These are phyloP conservation scores for Notarius quadriscutis DNA, from an alignment of 2,113 vertebrate genomes.

Conservation along the genomic window DNA sequence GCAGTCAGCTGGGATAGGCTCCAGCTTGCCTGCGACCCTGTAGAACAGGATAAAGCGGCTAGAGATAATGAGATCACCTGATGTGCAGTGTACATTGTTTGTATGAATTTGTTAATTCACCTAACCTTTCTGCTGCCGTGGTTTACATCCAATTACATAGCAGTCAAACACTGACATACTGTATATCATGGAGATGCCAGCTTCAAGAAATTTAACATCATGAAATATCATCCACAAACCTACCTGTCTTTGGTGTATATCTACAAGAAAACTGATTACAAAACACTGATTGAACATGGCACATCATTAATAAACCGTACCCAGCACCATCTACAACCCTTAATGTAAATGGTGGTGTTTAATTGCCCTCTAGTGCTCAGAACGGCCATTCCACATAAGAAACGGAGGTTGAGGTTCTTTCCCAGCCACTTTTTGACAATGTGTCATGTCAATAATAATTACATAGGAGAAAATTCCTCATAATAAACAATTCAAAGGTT, in stretches of 20 bases:
- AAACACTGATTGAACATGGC: neutral
- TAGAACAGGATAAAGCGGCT: no score
- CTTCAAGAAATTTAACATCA: neutral
- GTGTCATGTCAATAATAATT: neutral
- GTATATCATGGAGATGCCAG: neutral
- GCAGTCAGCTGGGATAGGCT: no score
- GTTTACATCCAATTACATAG: neutral
- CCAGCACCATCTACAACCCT: neutral
- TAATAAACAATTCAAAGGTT: neutral
- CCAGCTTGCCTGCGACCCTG: no score
- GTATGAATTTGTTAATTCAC: neutral
- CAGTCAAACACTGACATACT: neutral
- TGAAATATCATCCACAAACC: neutral
- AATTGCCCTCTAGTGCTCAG: constrained; percentile 54
- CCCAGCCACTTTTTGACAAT: neutral
- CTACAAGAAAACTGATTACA: neutral
- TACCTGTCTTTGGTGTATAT: neutral
- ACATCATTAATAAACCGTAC: neutral
- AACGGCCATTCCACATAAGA: neutral
- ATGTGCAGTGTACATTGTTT: neutral
- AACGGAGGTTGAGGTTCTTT: neutral
- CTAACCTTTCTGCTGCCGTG: neutral
- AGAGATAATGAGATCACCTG: no score
- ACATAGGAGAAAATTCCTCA: neutral
- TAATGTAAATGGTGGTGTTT: neutral